Evolutionary conservation across 2,113 vertebrate species (phyloP).

Genomic region (Monarcha castaneiventris): DNA sequence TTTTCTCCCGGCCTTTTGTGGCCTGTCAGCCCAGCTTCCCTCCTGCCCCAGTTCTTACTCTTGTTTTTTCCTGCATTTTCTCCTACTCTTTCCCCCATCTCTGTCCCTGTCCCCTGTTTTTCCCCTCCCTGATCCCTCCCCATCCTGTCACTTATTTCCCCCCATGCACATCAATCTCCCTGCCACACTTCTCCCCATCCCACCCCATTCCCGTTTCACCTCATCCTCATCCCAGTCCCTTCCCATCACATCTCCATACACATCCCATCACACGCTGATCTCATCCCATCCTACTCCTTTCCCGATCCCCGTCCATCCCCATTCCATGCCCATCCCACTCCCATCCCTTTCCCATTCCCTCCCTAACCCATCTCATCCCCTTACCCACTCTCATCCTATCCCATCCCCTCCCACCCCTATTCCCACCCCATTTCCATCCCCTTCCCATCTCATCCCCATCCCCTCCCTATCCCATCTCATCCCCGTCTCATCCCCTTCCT

Average conservation of each 20-base stretch:
- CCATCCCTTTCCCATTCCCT: not conserved
- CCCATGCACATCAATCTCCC: rapidly evolving
- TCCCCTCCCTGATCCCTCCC: not conserved
- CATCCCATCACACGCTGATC: not conserved
- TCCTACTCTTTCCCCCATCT: not conserved
- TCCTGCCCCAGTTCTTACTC: not conserved
- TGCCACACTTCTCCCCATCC: not conserved
- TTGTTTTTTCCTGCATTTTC: not conserved
- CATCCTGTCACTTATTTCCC: not conserved
- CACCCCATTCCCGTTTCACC: rapidly evolving
- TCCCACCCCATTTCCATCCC: no score
- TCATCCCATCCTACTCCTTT: not conserved
- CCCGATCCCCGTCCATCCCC: not conserved
- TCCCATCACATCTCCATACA: no score
- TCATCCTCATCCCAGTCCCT: not conserved
- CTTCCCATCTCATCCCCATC: no score
- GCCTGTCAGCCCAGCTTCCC: not conserved
- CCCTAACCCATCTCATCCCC: no score
- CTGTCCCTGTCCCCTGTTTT: not conserved
- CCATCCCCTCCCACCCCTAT: not conserved
- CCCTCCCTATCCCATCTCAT: no score
- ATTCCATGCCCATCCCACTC: no score
- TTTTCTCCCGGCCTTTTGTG: not conserved
- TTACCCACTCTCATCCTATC: no score
- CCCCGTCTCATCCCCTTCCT: no score